A percentile compares a stretch with the other conserved stretches of the same genome.
Conservation (phyloP, 92 coral and sea anemone species). For the Epizoanthus ramosus region DNA sequence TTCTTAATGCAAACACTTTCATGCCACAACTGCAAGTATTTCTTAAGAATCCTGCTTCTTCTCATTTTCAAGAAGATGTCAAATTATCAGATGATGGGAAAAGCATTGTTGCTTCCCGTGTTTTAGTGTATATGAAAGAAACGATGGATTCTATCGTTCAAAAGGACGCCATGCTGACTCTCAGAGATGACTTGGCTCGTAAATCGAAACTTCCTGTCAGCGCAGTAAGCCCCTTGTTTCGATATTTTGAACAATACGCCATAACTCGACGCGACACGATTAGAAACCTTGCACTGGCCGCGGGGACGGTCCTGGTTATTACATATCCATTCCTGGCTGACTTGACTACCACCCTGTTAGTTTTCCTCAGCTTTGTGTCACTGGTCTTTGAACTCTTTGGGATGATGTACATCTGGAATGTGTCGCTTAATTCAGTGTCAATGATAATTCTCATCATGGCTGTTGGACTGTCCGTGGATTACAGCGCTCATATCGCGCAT, state of each 20-base stretch:
- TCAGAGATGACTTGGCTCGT: conserved; percentile 58
- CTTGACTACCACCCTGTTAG: conserved; percentile 61
- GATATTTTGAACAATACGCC: conserved; percentile 80
- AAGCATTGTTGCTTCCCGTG: conserved; percentile 70
- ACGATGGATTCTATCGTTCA: conserved; percentile 53
- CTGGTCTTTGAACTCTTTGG: conserved; percentile 88
- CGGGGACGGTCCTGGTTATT: conserved; percentile 63
- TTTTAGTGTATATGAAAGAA: conserved; percentile 70
- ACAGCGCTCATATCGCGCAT: conserved; percentile 97
- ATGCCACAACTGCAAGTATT: conserved; percentile 49
- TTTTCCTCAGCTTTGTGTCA: conserved; percentile 75
- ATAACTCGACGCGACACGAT: conserved; percentile 64
- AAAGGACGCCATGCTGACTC: conserved; percentile 68
- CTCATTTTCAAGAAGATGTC: conserved; percentile 66
- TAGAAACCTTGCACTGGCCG: conserved; percentile 75
- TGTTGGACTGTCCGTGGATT: conserved; percentile 90
- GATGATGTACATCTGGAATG: conserved; percentile 86
- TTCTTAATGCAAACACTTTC: conserved; percentile 42
- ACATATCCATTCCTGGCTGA: conserved; percentile 76
- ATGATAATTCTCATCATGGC: conserved; percentile 98
- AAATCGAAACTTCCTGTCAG: conserved; percentile 67
- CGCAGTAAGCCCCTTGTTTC: conserved; percentile 61
- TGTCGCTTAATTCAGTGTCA: conserved; percentile 81
- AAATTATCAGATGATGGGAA: conserved; percentile 56
- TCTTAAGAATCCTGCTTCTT: conserved; percentile 42